These are phyloP conservation scores for Epicauta chinensis DNA, from an alignment of 1,140 invertebrate species.

Conservation along the genomic window DNA sequence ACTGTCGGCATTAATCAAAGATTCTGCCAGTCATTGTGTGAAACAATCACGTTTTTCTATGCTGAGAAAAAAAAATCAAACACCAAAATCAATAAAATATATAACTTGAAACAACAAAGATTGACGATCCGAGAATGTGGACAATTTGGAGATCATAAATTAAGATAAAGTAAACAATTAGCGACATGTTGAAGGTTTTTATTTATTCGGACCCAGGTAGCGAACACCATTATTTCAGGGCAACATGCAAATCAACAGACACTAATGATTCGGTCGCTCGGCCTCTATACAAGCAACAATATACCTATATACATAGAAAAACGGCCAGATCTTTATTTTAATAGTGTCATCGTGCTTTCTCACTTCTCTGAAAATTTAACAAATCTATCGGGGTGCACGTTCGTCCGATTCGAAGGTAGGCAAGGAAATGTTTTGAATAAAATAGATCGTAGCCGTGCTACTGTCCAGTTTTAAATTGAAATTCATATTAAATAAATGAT, in stretches of 20 bases:
- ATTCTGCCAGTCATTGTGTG: constrained; percentile 11
- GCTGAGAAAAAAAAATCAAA: too few relatives aligned
- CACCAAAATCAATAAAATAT: too few relatives aligned
- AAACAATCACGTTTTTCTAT: background rate
- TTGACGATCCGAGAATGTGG: constrained; percentile 19
- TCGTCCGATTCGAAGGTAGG: background rate
- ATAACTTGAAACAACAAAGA: too few relatives aligned
- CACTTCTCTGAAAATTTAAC: background rate
- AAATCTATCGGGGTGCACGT: background rate
- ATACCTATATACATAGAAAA: background rate
- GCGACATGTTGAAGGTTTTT: constrained; percentile 25
- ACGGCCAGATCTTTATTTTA: too few relatives aligned
- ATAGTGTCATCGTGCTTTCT: background rate
- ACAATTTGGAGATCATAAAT: constrained; percentile 28
- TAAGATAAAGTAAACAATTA: constrained; percentile 31
- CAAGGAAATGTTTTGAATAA: too few relatives aligned
- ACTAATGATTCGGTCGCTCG: constrained; percentile 16
- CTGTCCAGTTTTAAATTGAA: too few relatives aligned
- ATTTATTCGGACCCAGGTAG: constrained; percentile 19
- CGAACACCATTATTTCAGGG: constrained; percentile 9
- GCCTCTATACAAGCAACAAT: background rate
- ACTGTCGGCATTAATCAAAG: constrained; percentile 6
- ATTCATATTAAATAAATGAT: too few relatives aligned
- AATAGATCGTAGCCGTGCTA: too few relatives aligned
- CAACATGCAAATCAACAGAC: constrained; percentile 21